Conservation (phyloP, 2,888 invertebrate genomes). For the Lamellibrachia satsuma region DNA sequence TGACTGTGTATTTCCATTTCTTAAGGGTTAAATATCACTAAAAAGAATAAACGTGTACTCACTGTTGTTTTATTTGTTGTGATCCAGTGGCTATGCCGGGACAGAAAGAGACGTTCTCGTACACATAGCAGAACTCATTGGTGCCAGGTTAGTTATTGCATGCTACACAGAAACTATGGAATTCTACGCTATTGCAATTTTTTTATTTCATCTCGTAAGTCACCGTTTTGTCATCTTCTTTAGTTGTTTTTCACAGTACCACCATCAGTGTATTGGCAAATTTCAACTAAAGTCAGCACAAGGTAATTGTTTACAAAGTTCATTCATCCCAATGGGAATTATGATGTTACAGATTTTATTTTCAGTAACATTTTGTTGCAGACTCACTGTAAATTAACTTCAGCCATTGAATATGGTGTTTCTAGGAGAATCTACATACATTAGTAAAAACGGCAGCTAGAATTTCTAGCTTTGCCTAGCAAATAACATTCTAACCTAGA, state of each 20-base stretch:
- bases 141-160: constrained; percentile 26
- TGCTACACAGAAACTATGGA: not conserved
- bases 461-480: not conserved
- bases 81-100: constrained; percentile 73
- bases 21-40: too few species aligned
- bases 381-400: not conserved
- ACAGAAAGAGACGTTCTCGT: constrained; percentile 80
- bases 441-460: not conserved
- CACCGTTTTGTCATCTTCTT: not conserved
- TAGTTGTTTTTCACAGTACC: not conserved
- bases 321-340: not conserved
- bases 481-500: not conserved
- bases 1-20: too few species aligned
- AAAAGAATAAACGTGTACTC: not conserved
- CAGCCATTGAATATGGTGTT: not conserved
- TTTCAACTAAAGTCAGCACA: not conserved
- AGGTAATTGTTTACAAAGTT: not conserved
- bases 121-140: constrained; percentile 71
- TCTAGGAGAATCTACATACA: not conserved
- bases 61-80: not conserved
- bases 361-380: not conserved
- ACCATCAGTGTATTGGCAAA: not conserved
- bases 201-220: not conserved
- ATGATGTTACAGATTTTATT: not conserved
- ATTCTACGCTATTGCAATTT: not conserved